A percentile compares a stretch with the other conserved stretches of the same genome.
phyloP scores from a whole-genome alignment of 2,797 vertebrate genomes.

The Pipistrellus pygmaeus region DNA sequence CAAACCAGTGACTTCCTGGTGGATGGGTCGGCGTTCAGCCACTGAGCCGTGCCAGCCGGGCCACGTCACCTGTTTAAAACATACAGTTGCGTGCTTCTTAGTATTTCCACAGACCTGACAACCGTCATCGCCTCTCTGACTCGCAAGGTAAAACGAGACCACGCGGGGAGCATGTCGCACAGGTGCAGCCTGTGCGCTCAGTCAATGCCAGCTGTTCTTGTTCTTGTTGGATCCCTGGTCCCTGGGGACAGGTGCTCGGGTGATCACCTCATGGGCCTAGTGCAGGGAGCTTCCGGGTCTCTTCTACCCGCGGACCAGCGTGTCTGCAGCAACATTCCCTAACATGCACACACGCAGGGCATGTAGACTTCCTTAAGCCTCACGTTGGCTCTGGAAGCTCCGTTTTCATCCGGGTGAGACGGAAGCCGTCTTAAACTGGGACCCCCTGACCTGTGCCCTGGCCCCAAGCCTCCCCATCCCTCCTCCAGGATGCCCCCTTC shows the following conservation, averaged over 20 bases:
- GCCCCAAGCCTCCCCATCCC: neutral
- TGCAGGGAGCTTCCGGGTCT: neutral
- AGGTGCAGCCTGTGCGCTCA: neutral
- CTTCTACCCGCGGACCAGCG: neutral
- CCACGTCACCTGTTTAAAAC: neutral
- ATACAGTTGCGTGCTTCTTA: neutral
- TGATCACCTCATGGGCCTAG: neutral
- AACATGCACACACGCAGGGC: neutral
- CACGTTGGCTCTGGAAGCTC: neutral
- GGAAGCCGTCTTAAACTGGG: neutral
- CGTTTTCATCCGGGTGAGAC: no score
- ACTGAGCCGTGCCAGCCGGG: no score
- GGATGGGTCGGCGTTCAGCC: no score
- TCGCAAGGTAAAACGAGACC: neutral
- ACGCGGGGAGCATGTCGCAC: neutral
- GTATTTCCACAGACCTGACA: neutral
- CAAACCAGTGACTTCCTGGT: no score
- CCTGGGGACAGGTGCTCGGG: neutral
- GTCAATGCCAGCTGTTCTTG: neutral
- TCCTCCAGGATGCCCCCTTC: neutral
- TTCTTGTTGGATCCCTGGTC: neutral
- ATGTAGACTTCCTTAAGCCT: neutral
- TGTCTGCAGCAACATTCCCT: neutral
- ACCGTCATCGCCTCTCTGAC: neutral
- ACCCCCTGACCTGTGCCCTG: fast-evolving